Conservation (phyloP, 2,797 vertebrate species). For the Rhadinocentrus ornatus region DNA sequence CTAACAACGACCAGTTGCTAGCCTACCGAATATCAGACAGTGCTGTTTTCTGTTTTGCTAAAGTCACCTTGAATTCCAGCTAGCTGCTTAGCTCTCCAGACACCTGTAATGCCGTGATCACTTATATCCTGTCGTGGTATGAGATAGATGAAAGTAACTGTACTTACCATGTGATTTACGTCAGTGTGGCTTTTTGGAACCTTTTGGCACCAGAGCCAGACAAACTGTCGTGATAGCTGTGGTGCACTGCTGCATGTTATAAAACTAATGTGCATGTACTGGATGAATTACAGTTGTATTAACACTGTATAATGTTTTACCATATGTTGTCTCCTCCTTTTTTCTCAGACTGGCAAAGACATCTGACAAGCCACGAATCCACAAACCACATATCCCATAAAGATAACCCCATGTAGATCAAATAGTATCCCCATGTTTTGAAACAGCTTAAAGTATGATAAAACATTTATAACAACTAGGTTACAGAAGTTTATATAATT, state of each 20-base stretch:
- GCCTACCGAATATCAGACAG: constrained; percentile 8
- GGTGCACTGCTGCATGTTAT: neutral
- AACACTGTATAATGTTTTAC: neutral
- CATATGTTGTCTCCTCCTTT: neutral
- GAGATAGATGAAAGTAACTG: neutral
- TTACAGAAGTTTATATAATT: too few species aligned
- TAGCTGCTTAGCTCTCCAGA: constrained; percentile 54
- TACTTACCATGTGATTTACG: neutral
- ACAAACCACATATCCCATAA: neutral
- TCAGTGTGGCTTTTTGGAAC: neutral
- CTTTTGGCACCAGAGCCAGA: neutral
- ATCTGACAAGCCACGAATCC: neutral
- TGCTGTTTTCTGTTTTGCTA: constrained; percentile 52
- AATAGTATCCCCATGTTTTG: neutral
- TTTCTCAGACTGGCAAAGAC: neutral
- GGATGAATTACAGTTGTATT: neutral
- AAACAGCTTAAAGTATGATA: too few species aligned
- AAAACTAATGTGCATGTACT: neutral
- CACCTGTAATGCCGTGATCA: constrained; percentile 18
- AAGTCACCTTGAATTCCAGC: constrained; percentile 84
- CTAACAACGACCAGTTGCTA: constrained; percentile 2
- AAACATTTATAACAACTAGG: too few species aligned
- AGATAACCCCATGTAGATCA: neutral
- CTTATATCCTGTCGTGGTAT: constrained; percentile 35
- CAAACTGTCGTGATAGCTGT: too few species aligned